Evolutionary conservation across 2,113 vertebrate genomes (phyloP), one percentile per base, ranked within the genome.

Genomic region (Lates calcarifer): DNA sequence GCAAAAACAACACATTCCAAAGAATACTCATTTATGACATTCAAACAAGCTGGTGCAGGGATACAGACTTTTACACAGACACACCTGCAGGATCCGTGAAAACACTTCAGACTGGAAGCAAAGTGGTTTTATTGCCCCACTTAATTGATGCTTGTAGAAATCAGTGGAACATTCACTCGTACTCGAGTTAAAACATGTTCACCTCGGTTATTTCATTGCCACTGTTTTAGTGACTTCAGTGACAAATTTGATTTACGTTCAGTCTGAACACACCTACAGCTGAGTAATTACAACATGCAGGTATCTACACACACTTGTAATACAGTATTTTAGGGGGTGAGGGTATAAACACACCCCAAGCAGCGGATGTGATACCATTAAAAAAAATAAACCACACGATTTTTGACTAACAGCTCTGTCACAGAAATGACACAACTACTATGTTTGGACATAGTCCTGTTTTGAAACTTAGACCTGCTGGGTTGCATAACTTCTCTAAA

Each of bases 401-500:
- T 5, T 70, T 24, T 70, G 22, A 14, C 33, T 11, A 56, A 68
- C 67, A 68, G 11, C 43, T 49, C 7, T 26, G 20, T 29, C 13
- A n/a, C 53, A 81, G 28, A 74, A 39, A n/a, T 86, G 24, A 82
- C 64, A 60, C 70, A 81, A 71, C 41, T 24, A 4, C 43, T 24
- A 5, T 37, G 68, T 91, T 77, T 85, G 71, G 66, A 83, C 84
- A 90, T 24, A 14, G 39, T 29, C 5, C 37, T 79, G 26, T 92
- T 86, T 83, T 73, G 83, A 79, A 90, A 92, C 39, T 31, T 20
- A 22, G 6, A 37, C 6, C 11, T 22, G 8, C 33, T 29, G 33
- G 78, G 63, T 87, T 90, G 78, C 63, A 47, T 31, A 82, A 92
- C 86, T 89, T 89, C 85, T 85, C 60, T 77, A 67, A 51, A 78